Evolutionary conservation across 2,797 vertebrate genomes (phyloP), one percentile per base, ranked within the genome.

Genomic region (Percopsis omiscomaycus): DNA sequence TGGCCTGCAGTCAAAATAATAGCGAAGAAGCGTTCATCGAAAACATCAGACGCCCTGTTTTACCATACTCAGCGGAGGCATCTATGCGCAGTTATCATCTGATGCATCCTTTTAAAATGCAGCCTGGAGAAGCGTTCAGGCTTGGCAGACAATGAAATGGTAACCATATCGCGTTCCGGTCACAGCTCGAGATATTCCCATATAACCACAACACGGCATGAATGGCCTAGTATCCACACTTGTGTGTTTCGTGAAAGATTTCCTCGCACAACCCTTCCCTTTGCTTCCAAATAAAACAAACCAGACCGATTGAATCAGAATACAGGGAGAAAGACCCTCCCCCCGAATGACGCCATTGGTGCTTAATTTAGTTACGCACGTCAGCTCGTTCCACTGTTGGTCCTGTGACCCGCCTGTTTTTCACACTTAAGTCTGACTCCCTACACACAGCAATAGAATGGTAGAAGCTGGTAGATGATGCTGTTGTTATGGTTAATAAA

Each of bases 41-140:
- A 48, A 69, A 82, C 59, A 79, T 79, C 79, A 83, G 83, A 84
- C 88, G 90, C 88, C 87, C 84, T 86, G 81, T 79, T 90, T 74
- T 74, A 64, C 69, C 75, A 63, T 54, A 75, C 67, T 86, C 79
- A 72, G 69, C 77, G 56, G 70, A 74, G 77, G 79, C 86, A 84
- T 88, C 82, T 75, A 83, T 81, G 85, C 81, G 77, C 84, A 86
- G 73, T 79, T 66, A 15, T 60, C 77, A 64, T 76, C 78, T 47
- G 59, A 71, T 59, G 79, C 81, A 84, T 87, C 82, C 80, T 68
- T 37, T 50, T 3, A 22, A 50, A 74, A 69, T 6, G 72, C 72
- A 66, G 70, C 59, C 58, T 5, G 30, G 5, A 42, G 10, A 28
- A n/a, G 1, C 68, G 63, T 52, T 54, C 55, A 51, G 37, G 56